These are phyloP conservation scores for Plodia interpunctella DNA, from an alignment of 1,140 invertebrate species.

Conservation along the genomic window DNA sequence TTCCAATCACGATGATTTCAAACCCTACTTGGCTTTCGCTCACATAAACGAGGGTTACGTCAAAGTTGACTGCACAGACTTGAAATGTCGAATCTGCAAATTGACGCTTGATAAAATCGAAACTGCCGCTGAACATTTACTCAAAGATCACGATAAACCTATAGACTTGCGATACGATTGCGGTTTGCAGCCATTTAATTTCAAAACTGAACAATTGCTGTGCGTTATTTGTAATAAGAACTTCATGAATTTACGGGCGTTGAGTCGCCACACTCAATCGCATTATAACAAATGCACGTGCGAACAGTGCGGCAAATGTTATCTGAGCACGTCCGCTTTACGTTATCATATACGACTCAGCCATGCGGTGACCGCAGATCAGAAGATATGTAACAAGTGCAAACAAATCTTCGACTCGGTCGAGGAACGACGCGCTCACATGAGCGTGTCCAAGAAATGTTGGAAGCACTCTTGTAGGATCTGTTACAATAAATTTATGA, in stretches of 20 bases:
- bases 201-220: slow-evolving; percentile 37
- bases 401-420: slow-evolving; percentile 35
- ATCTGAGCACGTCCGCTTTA: slow-evolving; percentile 39
- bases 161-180: slow-evolving; percentile 1
- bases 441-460: slow-evolving; percentile 34
- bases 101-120: neutral
- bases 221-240: slow-evolving; percentile 41
- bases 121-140: neutral
- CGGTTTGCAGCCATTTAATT: neutral
- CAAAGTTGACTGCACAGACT: slow-evolving; percentile 51
- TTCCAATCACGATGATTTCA: slow-evolving; percentile 38
- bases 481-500: slow-evolving; percentile 40
- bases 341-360: slow-evolving; percentile 30
- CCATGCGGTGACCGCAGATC: slow-evolving; percentile 24
- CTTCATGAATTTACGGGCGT: slow-evolving; percentile 35
- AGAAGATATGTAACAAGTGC: slow-evolving; percentile 43
- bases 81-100: slow-evolving; percentile 36
- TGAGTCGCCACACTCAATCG: slow-evolving; percentile 46
- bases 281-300: slow-evolving; percentile 56
- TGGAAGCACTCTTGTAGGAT: slow-evolving; percentile 40
- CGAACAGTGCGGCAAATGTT: slow-evolving; percentile 56
- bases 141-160: neutral
- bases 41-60: slow-evolving; percentile 46
- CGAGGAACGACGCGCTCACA: slow-evolving; percentile 35
- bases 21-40: slow-evolving; percentile 40